phyloP scores from a whole-genome alignment of 1,140 invertebrate genomes.

The Zaprionus inermis region DNA sequence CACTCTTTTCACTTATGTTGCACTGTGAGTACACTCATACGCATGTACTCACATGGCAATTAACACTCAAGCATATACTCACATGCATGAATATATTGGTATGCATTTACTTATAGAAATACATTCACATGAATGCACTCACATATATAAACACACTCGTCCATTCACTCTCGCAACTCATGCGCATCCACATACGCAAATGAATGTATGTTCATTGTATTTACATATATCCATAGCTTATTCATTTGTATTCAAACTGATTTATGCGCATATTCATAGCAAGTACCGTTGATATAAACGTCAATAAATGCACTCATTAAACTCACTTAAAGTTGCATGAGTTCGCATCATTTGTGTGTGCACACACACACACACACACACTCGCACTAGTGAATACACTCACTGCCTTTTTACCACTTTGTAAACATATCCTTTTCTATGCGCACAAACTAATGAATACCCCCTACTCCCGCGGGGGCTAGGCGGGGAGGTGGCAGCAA shows the following conservation, averaged over 20 bases:
- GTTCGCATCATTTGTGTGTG: neutral
- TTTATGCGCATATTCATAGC: slow-evolving; percentile 13
- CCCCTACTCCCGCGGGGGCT: neutral
- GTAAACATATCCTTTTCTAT: slow-evolving; percentile 39
- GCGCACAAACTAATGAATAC: slow-evolving; percentile 13
- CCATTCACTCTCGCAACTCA: neutral
- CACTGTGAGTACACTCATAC: neutral
- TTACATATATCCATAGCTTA: neutral
- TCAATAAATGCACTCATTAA: slow-evolving; percentile 42
- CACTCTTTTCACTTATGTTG: neutral
- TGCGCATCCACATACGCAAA: neutral
- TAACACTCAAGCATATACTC: neutral
- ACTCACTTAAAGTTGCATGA: slow-evolving; percentile 5
- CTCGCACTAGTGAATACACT: slow-evolving; percentile 4
- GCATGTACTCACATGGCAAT: neutral
- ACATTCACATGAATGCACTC: no score
- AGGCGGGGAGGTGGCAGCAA: neutral
- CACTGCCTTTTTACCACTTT: slow-evolving; percentile 32
- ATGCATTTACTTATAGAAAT: no score
- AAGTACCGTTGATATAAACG: slow-evolving; percentile 14
- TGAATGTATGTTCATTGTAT: no score
- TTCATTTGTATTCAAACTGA: slow-evolving; percentile 12
- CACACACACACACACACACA: slow-evolving; percentile 19
- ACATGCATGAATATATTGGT: no score
- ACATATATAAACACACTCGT: no score